These are phyloP conservation scores for Microchirus variegatus DNA, from an alignment of 2,797 vertebrate genomes.

Conservation along the genomic window DNA sequence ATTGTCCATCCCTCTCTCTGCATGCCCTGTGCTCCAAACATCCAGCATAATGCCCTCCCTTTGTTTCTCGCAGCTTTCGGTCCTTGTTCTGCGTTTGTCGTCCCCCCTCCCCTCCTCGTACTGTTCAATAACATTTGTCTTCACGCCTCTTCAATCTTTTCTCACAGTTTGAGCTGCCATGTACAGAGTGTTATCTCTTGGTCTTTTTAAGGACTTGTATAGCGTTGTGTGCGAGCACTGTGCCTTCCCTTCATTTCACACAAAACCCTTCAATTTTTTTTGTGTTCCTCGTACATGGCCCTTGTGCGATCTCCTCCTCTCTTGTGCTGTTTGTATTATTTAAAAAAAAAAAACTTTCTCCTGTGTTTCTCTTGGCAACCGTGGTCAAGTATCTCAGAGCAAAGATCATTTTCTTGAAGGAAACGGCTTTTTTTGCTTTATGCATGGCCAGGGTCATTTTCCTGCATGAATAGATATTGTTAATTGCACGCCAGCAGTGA, in stretches of 20 bases:
- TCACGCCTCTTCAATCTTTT: conserved; percentile 59
- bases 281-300: conserved; percentile 11
- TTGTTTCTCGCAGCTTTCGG: conserved; percentile 34
- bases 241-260: conserved; percentile 30
- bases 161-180: conserved; percentile 48
- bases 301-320: conserved; percentile 5
- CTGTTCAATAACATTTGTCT: conserved; percentile 65
- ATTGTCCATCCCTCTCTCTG: conserved; percentile 28
- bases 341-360: conserved; percentile 8
- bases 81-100: conserved; percentile 28
- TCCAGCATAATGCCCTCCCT: conserved; percentile 42
- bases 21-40: conserved; percentile 29
- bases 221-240: conserved; percentile 6
- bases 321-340: background rate
- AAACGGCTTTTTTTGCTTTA: conserved; percentile 9
- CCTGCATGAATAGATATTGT: conserved; percentile 17
- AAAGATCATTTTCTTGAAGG: conserved; percentile 14
- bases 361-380: conserved; percentile 10
- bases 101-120: conserved; percentile 7
- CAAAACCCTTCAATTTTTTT: conserved; percentile 23
- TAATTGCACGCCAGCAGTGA: conserved; percentile 34
- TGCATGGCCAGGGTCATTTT: conserved; percentile 23
- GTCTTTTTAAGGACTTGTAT: conserved; percentile 13
- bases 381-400: conserved; percentile 21
- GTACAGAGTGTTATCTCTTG: conserved; percentile 40